Percentiles rank a stretch among this genome's conserved stretches.
Conservation (phyloP, 1,140 invertebrate genomes). For the Cotesia typhae region DNA sequence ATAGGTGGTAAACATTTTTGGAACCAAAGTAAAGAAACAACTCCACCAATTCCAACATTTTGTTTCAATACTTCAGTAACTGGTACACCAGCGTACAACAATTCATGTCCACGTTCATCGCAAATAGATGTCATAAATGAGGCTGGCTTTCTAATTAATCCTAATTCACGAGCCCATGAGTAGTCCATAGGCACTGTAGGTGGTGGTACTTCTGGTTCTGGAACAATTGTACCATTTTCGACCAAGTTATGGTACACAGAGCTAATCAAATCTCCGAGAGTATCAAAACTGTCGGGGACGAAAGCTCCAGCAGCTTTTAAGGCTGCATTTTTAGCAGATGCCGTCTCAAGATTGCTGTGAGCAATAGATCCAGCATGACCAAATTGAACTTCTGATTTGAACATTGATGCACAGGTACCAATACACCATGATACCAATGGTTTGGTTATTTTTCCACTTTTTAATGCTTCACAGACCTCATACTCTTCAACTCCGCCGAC, state of each 20-base stretch:
- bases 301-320: slow-evolving; percentile 84
- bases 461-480: slow-evolving; percentile 90
- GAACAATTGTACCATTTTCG: slow-evolving; percentile 82
- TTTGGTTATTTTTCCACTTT: slow-evolving; percentile 86
- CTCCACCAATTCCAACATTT: slow-evolving; percentile 95
- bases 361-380: slow-evolving; percentile 99
- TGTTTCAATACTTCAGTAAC: slow-evolving; percentile 92
- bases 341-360: slow-evolving; percentile 94
- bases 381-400: slow-evolving; percentile 98
- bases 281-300: slow-evolving; percentile 95
- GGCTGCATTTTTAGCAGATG: slow-evolving; percentile 90
- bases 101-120: slow-evolving; percentile 97
- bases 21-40: slow-evolving; percentile 98
- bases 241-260: slow-evolving; percentile 85
- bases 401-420: slow-evolving; percentile 92
- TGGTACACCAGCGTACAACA: slow-evolving; percentile 98
- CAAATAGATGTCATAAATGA: slow-evolving; percentile 99
- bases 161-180: slow-evolving; percentile 97
- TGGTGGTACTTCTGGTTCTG: slow-evolving; percentile 90
- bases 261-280: slow-evolving; percentile 80
- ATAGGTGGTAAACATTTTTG: slow-evolving; percentile 93
- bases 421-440: slow-evolving; percentile 99
- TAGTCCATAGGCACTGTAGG: slow-evolving; percentile 99
- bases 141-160: slow-evolving; percentile 97
- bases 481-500: slow-evolving; percentile 99